Evolutionary conservation across 2,797 vertebrate species (phyloP).

Genomic region (Pseudomugil gertrudae): DNA sequence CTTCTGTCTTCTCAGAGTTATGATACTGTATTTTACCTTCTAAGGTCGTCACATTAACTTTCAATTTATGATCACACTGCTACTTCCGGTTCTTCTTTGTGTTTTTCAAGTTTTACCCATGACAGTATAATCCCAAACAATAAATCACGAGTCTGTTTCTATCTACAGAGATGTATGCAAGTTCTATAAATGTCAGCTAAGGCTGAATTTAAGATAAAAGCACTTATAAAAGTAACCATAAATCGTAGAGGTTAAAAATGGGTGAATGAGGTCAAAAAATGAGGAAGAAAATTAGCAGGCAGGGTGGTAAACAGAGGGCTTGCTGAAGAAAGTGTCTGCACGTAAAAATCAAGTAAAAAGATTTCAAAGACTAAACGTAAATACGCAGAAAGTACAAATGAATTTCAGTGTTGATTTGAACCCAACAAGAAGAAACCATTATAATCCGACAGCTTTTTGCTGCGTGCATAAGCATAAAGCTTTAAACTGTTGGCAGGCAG

Average conservation of each 20-base stretch:
- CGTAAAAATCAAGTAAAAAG: background rate
- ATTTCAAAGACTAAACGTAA: background rate
- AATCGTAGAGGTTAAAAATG: slow-evolving; percentile 12
- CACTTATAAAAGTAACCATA: slow-evolving; percentile 4
- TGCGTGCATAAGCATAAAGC: slow-evolving; percentile 25
- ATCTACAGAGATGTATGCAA: background rate
- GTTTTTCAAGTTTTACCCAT: background rate
- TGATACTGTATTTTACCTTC: slow-evolving; percentile 1
- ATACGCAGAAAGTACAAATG: background rate
- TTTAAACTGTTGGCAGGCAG: slow-evolving; percentile 43
- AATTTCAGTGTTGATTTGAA: slow-evolving; percentile 1
- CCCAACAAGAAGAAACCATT: slow-evolving; percentile 12
- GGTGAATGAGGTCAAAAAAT: slow-evolving; percentile 18
- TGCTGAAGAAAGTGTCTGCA: slow-evolving; percentile 8
- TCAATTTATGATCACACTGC: background rate
- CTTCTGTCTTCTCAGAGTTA: background rate
- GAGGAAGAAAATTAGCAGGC: background rate
- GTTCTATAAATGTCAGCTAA: slow-evolving; percentile 10
- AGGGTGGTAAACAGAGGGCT: slow-evolving; percentile 21
- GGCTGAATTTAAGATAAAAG: background rate
- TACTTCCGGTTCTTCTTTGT: background rate
- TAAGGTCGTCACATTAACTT: background rate
- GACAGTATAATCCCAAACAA: background rate
- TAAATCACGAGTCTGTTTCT: slow-evolving; percentile 11
- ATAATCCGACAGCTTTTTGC: slow-evolving; percentile 9